Evolutionary conservation across 2,888 invertebrate genomes (phyloP), one percentile per base, ranked within the genome.

Genomic region (Tetragnatha montana): DNA sequence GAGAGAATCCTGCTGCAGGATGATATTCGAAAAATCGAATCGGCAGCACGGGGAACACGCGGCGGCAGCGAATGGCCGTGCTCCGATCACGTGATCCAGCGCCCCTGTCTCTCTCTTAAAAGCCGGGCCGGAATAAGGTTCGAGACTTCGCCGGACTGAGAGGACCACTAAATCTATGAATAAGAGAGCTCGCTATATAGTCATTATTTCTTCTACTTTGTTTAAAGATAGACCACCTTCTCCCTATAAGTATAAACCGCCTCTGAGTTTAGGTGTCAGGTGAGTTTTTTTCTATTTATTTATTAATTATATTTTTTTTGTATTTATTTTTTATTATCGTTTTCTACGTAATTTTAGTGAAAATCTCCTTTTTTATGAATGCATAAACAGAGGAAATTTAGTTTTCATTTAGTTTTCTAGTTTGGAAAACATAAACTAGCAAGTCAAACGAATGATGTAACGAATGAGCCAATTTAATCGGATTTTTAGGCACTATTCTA

Each of bases 141-240:
- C 50, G 51, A 50, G 19, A 51, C 73, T 22, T 74, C 7, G 68
- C 68, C 10, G 86, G 73, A 60, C 74, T 80, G 35, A 35, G 86
- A 71, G 76, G 4, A 75, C 70, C 60, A 89, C 71, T 21, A 84
- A 60, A 79, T 90, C 90, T 90, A 90, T 90, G 90, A 87, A 87
- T 90, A 90, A 83, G 83, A 80, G 90, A 73, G 90, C 87, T 60
- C 69, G 75, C 51, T 35, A 68, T 71, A 76, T 14, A 19, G 60
- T 90, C 71, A 87, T 87, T 73, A 87, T 90, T 84, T 90, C 90
- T 87, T 90, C 90, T 21, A 83, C 90, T 81, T 81, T 87, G 21
- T 90, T 90, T 81, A 87, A 90, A 70, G 90, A 90, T 83, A 87
- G 90, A 80, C 87, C 90, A 50, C 90, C 87, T 35, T 90, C 90